These are phyloP conservation scores for Drosophila neotestacea DNA, from an alignment of 2,888 invertebrate species.

Conservation along the genomic window DNA sequence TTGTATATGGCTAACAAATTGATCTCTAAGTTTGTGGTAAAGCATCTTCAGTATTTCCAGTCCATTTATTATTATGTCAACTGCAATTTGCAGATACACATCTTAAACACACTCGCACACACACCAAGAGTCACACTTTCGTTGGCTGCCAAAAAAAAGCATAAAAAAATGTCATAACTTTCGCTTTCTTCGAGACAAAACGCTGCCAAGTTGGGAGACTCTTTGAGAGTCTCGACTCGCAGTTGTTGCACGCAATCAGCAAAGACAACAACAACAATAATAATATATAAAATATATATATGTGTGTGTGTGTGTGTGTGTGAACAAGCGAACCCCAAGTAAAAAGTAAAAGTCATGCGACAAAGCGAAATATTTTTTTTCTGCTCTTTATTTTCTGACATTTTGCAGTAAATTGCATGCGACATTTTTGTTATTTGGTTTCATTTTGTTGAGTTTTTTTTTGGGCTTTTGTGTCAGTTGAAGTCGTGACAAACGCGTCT, in stretches of 20 bases:
- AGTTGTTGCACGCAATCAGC: conserved; percentile 71
- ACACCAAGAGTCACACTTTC: conserved; percentile 54
- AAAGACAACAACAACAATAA: conserved; percentile 26
- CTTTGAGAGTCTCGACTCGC: conserved; percentile 42
- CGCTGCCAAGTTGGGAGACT: conserved; percentile 42
- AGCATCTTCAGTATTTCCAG: conserved; percentile 2
- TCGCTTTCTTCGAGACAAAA: conserved; percentile 66
- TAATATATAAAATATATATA: conserved; percentile 33
- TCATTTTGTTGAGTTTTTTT: conserved; percentile 9
- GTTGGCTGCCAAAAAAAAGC: conserved; percentile 60
- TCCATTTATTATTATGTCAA: conserved; percentile 43
- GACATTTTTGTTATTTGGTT: conserved; percentile 54
- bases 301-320: conserved; percentile 39
- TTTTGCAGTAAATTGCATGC: conserved; percentile 73
- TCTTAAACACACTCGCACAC: conserved; percentile 33
- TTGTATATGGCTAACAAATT: no score
- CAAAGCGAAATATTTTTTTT: conserved; percentile 44
- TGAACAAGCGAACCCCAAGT: conserved; percentile 13
- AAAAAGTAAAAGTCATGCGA: conserved; percentile 73
- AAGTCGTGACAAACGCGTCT: conserved; percentile 74
- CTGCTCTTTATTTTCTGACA: not conserved
- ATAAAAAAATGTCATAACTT: conserved; percentile 67
- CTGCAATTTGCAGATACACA: conserved; percentile 71
- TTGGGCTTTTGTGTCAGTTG: conserved; percentile 58
- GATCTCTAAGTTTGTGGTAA: not conserved